Base-by-base conservation (phyloP, 2,888 invertebrate genomes). In the Meiosimyza decipiens region DNA sequence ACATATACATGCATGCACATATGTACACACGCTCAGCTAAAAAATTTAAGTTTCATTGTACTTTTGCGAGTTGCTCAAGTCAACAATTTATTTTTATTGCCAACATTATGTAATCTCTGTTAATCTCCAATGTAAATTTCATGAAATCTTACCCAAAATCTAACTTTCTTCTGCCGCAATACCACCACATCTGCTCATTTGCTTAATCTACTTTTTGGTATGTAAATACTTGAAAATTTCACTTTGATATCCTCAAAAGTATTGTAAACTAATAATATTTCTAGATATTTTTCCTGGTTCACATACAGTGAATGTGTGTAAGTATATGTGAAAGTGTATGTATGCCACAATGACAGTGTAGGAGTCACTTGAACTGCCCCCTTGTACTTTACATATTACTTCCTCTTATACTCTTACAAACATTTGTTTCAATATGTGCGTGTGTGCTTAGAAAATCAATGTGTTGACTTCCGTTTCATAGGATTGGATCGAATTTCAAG, bases 181-280 rank as follows among this genome's bases (percentile, higher is more conserved):
- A 11, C 28, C 16, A 40, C 40, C 54, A 12, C 15, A 16, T 66
- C 11, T 54, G 2, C 15, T 50, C 52, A 28, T 28, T 9, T 65
- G 1, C 22, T 63, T 5, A 13, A 13, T 13, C 11, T 11, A 18
- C 40, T 40, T 33, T 66, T 57, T 18, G 11, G 65, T 18, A 16
- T 55, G 47, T 55, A 55, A 66, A 74, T 74, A 76, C 49, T 47
- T 50, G 54, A 22, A 52, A 15, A 59, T 72, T 60, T 64, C 18
- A 54, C 54, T 60, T 47, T 22, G 49, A 64, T 51, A 72, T 75
- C 67, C 75, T 74, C 74, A 63, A 74, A 77, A 74, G 75, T 74
- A 74, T 73, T 77, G 76, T 75, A 76, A 76, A 75, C 74, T 75
- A 75, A 77, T 75, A 76, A 77, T 75, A 75, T 75, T 62, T 47